phyloP scores from a whole-genome alignment of 2,113 vertebrate species.

The Arizona elegans region DNA sequence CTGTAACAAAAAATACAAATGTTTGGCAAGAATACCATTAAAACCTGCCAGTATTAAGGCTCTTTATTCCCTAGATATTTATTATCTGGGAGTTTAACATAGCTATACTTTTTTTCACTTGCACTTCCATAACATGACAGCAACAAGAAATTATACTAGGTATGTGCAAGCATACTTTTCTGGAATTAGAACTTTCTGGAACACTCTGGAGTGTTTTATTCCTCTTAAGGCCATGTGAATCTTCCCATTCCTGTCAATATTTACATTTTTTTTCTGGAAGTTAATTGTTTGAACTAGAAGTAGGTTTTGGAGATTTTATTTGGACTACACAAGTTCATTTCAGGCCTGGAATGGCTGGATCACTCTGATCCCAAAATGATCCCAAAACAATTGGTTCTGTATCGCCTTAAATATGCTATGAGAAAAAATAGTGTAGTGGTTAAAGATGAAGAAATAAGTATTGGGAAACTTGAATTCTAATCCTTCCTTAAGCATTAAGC shows the following conservation, averaged over 20 bases:
- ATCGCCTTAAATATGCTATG: not conserved
- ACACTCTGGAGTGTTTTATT: not conserved
- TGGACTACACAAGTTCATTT: not conserved
- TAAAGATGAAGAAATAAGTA: not conserved
- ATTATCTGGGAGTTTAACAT: not conserved
- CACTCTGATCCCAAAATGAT: not conserved
- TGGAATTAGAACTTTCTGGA: not conserved
- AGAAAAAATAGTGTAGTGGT: not conserved
- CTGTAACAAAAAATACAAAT: not conserved
- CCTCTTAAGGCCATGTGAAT: not conserved
- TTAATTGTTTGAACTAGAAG: not conserved
- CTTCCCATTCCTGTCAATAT: not conserved
- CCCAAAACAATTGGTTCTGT: not conserved
- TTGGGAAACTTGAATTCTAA: not conserved
- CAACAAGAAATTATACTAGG: constrained; percentile 2
- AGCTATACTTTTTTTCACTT: not conserved
- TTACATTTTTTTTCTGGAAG: not conserved
- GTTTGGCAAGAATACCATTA: not conserved
- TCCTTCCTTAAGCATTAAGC: not conserved
- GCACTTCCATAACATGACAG: constrained; percentile 1
- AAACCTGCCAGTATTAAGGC: not conserved
- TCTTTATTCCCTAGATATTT: not conserved
- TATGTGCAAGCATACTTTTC: not conserved
- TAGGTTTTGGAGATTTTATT: not conserved
- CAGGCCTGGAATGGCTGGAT: not conserved